A percentile compares a stretch with the other conserved stretches of the same genome.
Conservation (phyloP, 2,797 vertebrate species). For the Lutjanus campechanus region DNA sequence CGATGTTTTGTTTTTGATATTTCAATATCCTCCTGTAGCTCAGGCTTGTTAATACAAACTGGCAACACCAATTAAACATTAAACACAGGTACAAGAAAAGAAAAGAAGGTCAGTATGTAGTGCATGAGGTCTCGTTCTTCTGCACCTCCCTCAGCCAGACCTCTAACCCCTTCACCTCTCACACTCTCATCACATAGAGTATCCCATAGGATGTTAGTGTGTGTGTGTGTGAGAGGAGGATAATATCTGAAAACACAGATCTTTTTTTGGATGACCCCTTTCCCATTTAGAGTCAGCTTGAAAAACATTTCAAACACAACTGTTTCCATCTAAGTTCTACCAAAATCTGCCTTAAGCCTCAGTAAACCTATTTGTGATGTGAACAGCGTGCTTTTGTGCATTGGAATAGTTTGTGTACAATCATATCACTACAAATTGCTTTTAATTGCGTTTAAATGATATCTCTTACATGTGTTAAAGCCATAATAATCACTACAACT, state of each 20-base stretch:
- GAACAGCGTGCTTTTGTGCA: not conserved
- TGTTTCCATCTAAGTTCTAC: not conserved
- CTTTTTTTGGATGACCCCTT: not conserved
- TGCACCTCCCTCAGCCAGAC: not conserved
- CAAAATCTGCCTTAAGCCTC: not conserved
- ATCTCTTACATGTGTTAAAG: not conserved
- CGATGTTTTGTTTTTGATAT: not conserved
- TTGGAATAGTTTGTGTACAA: not conserved
- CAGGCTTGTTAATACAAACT: not conserved
- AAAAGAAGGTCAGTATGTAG: not conserved
- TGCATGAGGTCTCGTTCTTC: not conserved
- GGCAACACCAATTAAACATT: not conserved
- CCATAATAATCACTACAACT: not conserved
- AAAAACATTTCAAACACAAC: not conserved
- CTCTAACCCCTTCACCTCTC: not conserved
- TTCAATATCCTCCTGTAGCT: not conserved
- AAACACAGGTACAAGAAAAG: not conserved
- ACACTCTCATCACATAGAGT: not conserved
- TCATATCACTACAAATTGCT: not conserved
- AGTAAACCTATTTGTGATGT: not conserved
- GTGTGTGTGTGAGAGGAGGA: not conserved
- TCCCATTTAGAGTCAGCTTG: not conserved
- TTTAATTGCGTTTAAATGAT: not conserved
- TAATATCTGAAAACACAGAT: not conserved
- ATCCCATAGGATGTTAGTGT: not conserved